Percentiles rank a stretch among this genome's conserved stretches.
Conservation (phyloP, 1,140 invertebrate genomes). For the Wiebesia pumilae region DNA sequence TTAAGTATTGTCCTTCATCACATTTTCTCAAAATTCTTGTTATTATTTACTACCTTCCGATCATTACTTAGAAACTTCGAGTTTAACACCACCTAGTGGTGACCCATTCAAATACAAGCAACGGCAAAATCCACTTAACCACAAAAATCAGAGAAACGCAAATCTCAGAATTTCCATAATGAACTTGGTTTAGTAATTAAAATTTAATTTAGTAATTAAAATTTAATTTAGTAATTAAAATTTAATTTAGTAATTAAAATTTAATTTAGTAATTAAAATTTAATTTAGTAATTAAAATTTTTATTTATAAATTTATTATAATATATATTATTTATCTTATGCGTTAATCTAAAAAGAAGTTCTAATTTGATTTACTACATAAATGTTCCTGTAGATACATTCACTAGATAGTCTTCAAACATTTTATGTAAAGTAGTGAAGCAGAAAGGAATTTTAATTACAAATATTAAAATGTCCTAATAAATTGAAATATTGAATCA, state of each 20-base stretch:
- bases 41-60: background rate
- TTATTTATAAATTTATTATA: too few relatives aligned
- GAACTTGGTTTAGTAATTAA: background rate
- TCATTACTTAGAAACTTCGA: background rate
- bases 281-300: background rate
- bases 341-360: constrained; percentile 1
- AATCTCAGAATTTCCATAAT: background rate
- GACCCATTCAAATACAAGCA: background rate
- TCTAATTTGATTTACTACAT: background rate
- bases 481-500: background rate
- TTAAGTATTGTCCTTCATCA: too few relatives aligned
- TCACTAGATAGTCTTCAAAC: background rate
- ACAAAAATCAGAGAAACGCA: background rate
- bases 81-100: background rate
- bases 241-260: background rate
- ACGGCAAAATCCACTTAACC: background rate
- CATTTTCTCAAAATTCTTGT: too few relatives aligned
- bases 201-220: background rate
- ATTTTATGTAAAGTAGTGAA: background rate
- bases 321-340: background rate
- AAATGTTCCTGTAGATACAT: background rate
- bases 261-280: background rate
- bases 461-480: background rate
- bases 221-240: background rate
- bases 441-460: background rate